A percentile compares a stretch with the other conserved stretches of the same genome.
Evolutionary conservation across 2,888 invertebrate species (phyloP).

Genomic region (Candidula unifasciata): DNA sequence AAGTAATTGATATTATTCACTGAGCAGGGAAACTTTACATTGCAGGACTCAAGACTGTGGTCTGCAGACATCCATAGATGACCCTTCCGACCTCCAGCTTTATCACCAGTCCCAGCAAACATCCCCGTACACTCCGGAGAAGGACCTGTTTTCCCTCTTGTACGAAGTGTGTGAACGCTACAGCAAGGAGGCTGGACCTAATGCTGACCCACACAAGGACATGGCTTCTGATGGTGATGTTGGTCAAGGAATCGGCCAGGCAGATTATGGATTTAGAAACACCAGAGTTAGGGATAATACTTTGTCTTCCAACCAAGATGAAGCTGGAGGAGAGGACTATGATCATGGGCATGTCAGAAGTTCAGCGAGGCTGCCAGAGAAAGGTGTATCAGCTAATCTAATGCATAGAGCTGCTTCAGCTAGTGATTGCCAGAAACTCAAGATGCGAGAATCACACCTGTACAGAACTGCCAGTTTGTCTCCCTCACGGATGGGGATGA

Average conservation of each 20-base stretch:
- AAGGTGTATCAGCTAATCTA: constrained; percentile 22
- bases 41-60: constrained; percentile 66
- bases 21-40: background rate
- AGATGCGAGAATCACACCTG: constrained; percentile 20
- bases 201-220: background rate
- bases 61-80: constrained; percentile 66
- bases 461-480: constrained; percentile 56
- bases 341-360: constrained; percentile 10
- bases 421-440: constrained; percentile 38
- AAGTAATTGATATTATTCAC: background rate
- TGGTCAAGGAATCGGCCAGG: background rate
- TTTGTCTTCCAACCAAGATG: background rate
- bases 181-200: constrained; percentile 17
- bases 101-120: constrained; percentile 57
- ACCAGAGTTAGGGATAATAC: background rate
- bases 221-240: background rate
- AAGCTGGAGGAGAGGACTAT: background rate
- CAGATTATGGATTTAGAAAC: background rate
- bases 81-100: constrained; percentile 34
- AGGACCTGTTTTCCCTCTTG: constrained; percentile 51
- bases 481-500: constrained; percentile 60
- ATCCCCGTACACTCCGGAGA: constrained; percentile 55
- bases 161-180: constrained; percentile 50
- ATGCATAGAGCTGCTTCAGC: constrained; percentile 51
- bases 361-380: constrained; percentile 15